Conservation (phyloP, 2,888 invertebrate genomes). For the Aphelenchoides bicaudatus region DNA sequence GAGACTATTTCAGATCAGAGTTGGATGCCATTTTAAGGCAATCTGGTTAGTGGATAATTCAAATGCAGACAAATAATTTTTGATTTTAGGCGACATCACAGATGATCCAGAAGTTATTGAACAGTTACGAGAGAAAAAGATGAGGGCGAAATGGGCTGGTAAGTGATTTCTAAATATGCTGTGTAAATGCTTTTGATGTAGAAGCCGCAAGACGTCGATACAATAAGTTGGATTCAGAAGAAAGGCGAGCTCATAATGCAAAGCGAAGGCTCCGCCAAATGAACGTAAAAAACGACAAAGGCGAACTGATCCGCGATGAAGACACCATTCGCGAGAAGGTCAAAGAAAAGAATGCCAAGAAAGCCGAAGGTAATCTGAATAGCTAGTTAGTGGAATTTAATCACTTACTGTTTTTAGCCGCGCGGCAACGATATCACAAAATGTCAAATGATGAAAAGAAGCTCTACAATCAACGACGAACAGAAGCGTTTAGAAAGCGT, state of each 20-base stretch:
- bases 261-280: constrained; percentile 54
- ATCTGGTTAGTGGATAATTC: too few species aligned
- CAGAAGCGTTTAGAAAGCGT: constrained; percentile 53
- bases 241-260: constrained; percentile 53
- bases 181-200: too few species aligned
- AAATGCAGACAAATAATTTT: too few species aligned
- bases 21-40: constrained; percentile 53
- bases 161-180: too few species aligned
- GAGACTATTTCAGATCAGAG: too few species aligned
- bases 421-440: too few species aligned
- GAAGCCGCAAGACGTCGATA: constrained; percentile 56
- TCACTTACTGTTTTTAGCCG: too few species aligned
- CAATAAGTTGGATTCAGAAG: constrained; percentile 41
- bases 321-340: constrained; percentile 51
- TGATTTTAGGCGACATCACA: constrained; percentile 57
- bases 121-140: constrained; percentile 55
- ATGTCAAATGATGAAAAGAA: constrained; percentile 50
- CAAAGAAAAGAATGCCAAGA: constrained; percentile 55
- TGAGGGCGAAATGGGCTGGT: constrained; percentile 59
- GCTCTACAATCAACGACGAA: constrained; percentile 54
- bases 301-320: constrained; percentile 41
- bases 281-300: constrained; percentile 42
- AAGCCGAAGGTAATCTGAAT: constrained; percentile 58
- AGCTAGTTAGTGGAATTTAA: too few species aligned
- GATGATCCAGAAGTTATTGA: constrained; percentile 59